Evolutionary conservation across 1,140 invertebrate genomes (phyloP).

Genomic region (Drosophila lacteicornis): DNA sequence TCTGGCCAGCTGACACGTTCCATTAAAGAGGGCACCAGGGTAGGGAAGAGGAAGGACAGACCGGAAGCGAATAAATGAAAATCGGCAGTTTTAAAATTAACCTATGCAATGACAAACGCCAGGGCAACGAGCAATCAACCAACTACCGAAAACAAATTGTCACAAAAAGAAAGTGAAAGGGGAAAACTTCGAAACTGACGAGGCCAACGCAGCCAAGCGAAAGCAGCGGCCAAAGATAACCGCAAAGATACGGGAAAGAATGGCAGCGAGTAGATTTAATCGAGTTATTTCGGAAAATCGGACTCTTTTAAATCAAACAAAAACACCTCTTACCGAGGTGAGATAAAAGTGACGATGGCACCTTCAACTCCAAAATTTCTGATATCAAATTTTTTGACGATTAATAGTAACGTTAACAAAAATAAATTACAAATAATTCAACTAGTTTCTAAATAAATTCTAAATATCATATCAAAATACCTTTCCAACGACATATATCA

Average conservation of each 20-base stretch:
- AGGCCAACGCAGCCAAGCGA: constrained; percentile 50
- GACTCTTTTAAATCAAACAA: no score
- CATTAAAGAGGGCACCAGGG: constrained; percentile 10
- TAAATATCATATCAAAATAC: no score
- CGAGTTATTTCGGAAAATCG: no score
- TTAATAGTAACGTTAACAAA: no score
- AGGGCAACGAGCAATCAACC: constrained; percentile 31
- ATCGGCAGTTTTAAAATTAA: constrained; percentile 78
- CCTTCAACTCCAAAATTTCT: no score
- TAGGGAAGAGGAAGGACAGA: constrained; percentile 11
- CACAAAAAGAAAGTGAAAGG: constrained; percentile 54
- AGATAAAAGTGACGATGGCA: no score
- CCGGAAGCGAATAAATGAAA: constrained; percentile 77
- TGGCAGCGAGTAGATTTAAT: neutral
- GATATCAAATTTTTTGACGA: no score
- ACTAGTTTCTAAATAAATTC: no score
- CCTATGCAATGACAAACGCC: constrained; percentile 66
- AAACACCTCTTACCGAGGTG: no score
- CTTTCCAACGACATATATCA: no score
- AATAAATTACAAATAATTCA: no score
- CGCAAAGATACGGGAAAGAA: constrained; percentile 36
- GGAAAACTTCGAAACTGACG: neutral
- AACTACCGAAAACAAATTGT: constrained; percentile 63
- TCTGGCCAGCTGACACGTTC: constrained; percentile 64
- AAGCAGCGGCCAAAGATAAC: constrained; percentile 46